Evolutionary conservation across 2,113 vertebrate genomes (phyloP).

Genomic region (Ginglymostoma cirratum): DNA sequence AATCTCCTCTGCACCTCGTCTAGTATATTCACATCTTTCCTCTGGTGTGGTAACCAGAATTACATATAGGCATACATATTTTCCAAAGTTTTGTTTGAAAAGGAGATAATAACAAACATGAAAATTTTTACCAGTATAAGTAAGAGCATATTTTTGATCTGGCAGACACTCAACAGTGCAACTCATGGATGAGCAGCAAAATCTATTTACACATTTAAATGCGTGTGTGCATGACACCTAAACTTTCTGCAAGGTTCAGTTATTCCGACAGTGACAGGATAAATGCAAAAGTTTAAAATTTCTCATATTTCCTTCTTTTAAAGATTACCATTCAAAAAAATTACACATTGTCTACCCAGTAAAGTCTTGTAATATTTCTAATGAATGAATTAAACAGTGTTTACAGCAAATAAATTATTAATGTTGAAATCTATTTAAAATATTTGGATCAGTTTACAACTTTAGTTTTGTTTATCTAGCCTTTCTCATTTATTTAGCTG

Average conservation of each 20-base stretch:
- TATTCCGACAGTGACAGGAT: not conserved
- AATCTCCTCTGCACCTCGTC: too few relatives aligned
- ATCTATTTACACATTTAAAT: not conserved
- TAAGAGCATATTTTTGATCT: not conserved
- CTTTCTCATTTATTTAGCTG: not conserved
- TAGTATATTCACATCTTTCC: too few relatives aligned
- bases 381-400: not conserved
- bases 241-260: not conserved
- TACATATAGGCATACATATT: too few relatives aligned
- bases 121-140: too few relatives aligned
- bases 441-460: not conserved
- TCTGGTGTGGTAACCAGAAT: too few relatives aligned
- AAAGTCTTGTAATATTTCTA: not conserved
- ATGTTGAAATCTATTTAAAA: not conserved
- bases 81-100: too few relatives aligned
- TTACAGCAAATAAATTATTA: not conserved
- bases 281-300: not conserved
- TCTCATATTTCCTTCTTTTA: not conserved
- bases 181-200: not conserved
- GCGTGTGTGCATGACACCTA: not conserved
- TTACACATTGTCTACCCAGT: not conserved
- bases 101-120: too few relatives aligned
- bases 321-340: not conserved
- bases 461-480: not conserved
- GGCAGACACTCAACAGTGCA: not conserved